These are phyloP conservation scores for Gonocerus acuteangulatus DNA, from an alignment of 2,888 invertebrate genomes.

Conservation along the genomic window DNA sequence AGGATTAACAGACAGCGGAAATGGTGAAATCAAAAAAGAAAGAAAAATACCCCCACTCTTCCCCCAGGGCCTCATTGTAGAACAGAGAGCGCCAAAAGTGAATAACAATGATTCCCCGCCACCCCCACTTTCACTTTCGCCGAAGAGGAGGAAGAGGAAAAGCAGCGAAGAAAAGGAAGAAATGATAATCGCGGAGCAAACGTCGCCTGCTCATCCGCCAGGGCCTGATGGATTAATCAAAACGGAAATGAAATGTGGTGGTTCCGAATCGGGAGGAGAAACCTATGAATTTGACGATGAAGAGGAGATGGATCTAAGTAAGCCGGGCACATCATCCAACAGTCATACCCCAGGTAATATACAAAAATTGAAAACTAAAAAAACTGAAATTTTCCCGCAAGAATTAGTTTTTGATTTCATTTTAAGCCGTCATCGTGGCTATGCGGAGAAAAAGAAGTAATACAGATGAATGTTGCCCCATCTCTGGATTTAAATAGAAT, in stretches of 20 bases:
- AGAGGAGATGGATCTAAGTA: constrained; percentile 56
- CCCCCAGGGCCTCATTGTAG: constrained; percentile 30
- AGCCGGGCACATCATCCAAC: constrained; percentile 57
- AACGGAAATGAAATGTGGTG: constrained; percentile 6
- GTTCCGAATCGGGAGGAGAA: constrained; percentile 24
- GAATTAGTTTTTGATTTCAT: neutral
- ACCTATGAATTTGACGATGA: constrained; percentile 53
- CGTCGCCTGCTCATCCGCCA: constrained; percentile 37
- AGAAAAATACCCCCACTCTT: constrained; percentile 31
- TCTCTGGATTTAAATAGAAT: no score
- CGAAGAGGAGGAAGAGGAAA: constrained; percentile 27
- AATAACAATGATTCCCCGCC: constrained; percentile 35
- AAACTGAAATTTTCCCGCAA: neutral
- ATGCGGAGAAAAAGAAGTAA: no score
- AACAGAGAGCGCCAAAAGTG: constrained; percentile 29
- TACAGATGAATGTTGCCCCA: no score
- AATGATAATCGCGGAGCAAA: constrained; percentile 35
- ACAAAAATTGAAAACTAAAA: neutral
- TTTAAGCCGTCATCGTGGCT: no score
- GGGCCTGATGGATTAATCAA: constrained; percentile 17
- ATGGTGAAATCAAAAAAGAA: constrained; percentile 28
- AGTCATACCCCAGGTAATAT: constrained; percentile 42
- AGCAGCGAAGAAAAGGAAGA: constrained; percentile 23
- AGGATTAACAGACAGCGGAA: constrained; percentile 57
- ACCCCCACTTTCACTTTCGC: constrained; percentile 19